A percentile compares a stretch with the other conserved stretches of the same genome.
phyloP scores from a whole-genome alignment of 92 coral and sea anemone genomes.

The Epizoanthus rinbou region DNA sequence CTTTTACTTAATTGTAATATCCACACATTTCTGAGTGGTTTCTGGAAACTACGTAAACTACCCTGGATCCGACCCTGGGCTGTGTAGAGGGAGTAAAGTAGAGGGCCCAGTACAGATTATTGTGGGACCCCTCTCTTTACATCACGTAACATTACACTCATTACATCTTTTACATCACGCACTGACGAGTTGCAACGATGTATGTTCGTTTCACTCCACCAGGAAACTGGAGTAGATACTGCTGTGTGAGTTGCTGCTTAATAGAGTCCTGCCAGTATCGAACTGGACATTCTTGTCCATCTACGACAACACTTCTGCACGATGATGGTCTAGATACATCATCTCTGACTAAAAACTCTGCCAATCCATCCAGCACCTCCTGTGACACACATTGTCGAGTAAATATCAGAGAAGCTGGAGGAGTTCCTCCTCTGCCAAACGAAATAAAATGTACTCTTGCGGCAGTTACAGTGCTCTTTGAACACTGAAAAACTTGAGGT shows the following conservation, averaged over 20 bases:
- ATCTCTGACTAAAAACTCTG: conserved; percentile 47
- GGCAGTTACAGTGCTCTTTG: conserved; percentile 53
- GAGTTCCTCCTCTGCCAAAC: conserved; percentile 65
- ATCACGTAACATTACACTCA: no score
- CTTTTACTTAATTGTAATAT: no score
- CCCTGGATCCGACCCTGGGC: no score
- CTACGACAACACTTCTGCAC: conserved; percentile 43
- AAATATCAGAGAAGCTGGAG: conserved; percentile 39
- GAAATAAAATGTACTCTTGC: conserved; percentile 46
- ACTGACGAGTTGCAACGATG: no score
- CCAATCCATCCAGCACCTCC: conserved; percentile 28
- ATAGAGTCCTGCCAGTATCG: conserved; percentile 40
- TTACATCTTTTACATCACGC: no score
- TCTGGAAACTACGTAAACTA: no score
- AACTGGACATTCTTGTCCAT: conserved; percentile 41
- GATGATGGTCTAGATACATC: conserved; percentile 50
- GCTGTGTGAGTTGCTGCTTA: conserved; percentile 25
- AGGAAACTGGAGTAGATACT: conserved; percentile 47
- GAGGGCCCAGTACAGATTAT: no score
- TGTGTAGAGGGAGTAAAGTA: no score
- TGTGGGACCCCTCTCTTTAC: no score
- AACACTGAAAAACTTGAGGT: conserved; percentile 41
- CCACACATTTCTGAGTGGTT: no score
- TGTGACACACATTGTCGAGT: conserved; percentile 51
- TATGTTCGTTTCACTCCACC: conserved; percentile 37